Percentiles rank a stretch among this genome's conserved stretches.
These are phyloP conservation scores for Centruroides sculpturatus DNA, from an alignment of 1,140 invertebrate genomes.

Conservation along the genomic window DNA sequence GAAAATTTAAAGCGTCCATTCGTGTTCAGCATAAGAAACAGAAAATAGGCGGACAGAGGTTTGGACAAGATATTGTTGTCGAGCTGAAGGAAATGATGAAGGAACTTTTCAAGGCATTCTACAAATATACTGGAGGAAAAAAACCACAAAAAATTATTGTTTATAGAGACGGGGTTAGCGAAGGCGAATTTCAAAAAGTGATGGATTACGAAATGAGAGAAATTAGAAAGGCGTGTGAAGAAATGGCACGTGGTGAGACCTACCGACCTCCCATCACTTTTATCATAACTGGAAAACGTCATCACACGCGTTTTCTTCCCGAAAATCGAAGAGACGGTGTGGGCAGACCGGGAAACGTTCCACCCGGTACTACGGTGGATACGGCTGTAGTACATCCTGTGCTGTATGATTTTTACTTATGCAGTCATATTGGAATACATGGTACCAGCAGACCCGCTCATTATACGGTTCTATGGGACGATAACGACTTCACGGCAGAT, in stretches of 20 bases:
- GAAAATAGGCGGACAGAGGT: background rate
- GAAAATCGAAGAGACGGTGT: no score
- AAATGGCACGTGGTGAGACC: conserved; percentile 28
- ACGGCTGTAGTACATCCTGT: no score
- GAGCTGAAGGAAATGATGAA: conserved; percentile 52
- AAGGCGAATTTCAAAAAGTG: conserved; percentile 30
- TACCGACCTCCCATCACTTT: conserved; percentile 13
- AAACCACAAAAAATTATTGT: conserved; percentile 28
- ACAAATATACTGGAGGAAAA: background rate
- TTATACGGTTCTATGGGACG: no score
- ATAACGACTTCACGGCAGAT: no score
- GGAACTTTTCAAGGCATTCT: conserved; percentile 33
- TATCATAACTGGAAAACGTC: conserved; percentile 19
- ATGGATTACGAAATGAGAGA: conserved; percentile 13
- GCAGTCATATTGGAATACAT: no score
- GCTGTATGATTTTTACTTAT: no score
- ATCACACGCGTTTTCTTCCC: conserved; percentile 12
- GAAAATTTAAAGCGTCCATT: conserved; percentile 7
- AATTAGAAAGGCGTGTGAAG: conserved; percentile 8
- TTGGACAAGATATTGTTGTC: conserved; percentile 5
- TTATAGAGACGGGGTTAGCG: conserved; percentile 35
- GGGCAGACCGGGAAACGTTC: no score
- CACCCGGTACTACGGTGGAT: no score
- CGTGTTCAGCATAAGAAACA: conserved; percentile 8
- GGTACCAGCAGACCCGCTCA: no score